Evolutionary conservation across 53 echinoderm and acorn worm genomes (phyloP).

Genomic region (Crossaster papposus): DNA sequence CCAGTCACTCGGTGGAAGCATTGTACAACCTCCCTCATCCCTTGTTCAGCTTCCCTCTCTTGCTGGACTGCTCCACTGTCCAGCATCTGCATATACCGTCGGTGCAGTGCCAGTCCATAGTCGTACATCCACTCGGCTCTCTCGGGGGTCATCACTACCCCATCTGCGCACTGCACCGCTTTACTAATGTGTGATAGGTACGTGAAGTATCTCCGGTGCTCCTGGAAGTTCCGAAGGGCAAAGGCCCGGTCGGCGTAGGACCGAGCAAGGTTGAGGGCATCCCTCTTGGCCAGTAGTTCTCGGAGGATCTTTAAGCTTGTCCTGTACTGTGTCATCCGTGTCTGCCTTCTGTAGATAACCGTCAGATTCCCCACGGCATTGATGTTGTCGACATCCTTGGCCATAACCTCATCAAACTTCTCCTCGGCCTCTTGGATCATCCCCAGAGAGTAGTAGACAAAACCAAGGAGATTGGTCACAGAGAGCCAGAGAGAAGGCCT

Average conservation of each 20-base stretch:
- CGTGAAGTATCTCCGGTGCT: slow-evolving; percentile 77
- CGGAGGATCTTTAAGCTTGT: slow-evolving; percentile 60
- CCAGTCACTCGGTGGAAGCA: slow-evolving; percentile 73
- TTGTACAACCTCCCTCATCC: slow-evolving; percentile 71
- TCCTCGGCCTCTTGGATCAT: slow-evolving; percentile 66
- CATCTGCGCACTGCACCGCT: slow-evolving; percentile 71
- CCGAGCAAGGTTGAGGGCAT: slow-evolving; percentile 64
- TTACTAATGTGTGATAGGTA: slow-evolving; percentile 76
- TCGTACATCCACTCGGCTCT: slow-evolving; percentile 94
- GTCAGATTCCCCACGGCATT: slow-evolving; percentile 81
- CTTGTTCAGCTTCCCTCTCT: slow-evolving; percentile 24
- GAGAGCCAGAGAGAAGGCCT: slow-evolving; percentile 74
- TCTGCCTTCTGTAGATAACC: slow-evolving; percentile 75
- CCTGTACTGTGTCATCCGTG: slow-evolving; percentile 62
- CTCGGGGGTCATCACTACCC: slow-evolving; percentile 43
- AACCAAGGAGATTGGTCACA: slow-evolving; percentile 77
- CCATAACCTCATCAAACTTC: slow-evolving; percentile 66
- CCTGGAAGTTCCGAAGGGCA: slow-evolving; percentile 83
- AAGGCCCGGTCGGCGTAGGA: slow-evolving; percentile 85
- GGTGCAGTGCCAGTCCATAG: slow-evolving; percentile 76
- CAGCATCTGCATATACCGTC: slow-evolving; percentile 49
- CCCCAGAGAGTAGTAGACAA: slow-evolving; percentile 73
- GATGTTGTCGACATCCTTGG: slow-evolving; percentile 67
- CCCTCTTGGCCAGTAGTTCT: slow-evolving; percentile 41
- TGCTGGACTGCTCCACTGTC: slow-evolving; percentile 19